Evolutionary conservation across 2,888 invertebrate genomes (phyloP), one percentile per base, ranked within the genome.

Genomic region (Erpobdella octoculata): DNA sequence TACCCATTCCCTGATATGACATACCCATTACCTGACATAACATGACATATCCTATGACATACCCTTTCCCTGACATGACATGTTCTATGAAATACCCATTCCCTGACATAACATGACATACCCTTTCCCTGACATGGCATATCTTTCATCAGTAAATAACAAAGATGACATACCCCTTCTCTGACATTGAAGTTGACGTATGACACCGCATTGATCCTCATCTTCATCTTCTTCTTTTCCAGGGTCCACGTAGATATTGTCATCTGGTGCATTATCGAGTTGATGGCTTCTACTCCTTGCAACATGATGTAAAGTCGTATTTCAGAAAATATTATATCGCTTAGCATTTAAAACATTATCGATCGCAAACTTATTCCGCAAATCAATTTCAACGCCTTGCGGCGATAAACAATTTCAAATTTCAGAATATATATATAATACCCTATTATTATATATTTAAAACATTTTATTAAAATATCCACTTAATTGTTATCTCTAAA

Each of bases 101-200:
- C 46, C 12, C 46, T 41, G 46, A 41, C 46, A 12, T 15, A 12
- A 15, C 46, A 41, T 41, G 12, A 41, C n/a, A 12, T 41, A 15
- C 46, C n/a, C 46, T n/a, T n/a, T n/a, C 46, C 12, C 46, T 12
- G 31, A 18, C 28, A 9, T 31, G n/a, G n/a, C n/a, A n/a, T n/a
- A n/a, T n/a, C n/a, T n/a, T n/a, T n/a, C n/a, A n/a, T n/a, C n/a
- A n/a, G n/a, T n/a, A n/a, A n/a, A n/a, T n/a, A n/a, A n/a, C n/a
- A n/a, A n/a, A n/a, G n/a, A n/a, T n/a, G n/a, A 48, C 74, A 61
- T 74, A 85, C 84, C 79, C 81, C 82, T 74, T 86, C 85, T 46
- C 81, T 79, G 77, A 86, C 85, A 72, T 83, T 82, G 41, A 86
- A 84, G 77, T 85, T 86, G 62, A 86, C 84, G 76, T 85, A 85